A percentile compares a stretch with the other conserved stretches of the same genome.
Evolutionary conservation across 1,140 invertebrate genomes (phyloP).

Genomic region (Sycobia sp.): DNA sequence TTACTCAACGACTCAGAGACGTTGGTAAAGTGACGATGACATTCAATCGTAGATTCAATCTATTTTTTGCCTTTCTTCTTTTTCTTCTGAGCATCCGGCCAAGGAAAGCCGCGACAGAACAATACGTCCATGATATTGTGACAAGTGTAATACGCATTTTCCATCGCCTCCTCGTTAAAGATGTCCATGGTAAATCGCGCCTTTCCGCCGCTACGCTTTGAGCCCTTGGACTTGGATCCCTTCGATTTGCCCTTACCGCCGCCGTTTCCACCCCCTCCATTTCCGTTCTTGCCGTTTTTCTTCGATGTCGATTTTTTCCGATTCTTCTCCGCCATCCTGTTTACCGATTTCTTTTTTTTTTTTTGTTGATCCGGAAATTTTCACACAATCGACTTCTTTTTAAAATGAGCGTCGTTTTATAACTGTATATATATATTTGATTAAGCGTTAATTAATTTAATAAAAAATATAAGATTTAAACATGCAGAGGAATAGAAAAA

Average conservation of each 20-base stretch:
- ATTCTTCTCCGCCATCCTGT: constrained; percentile 23
- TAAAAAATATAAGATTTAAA: no score
- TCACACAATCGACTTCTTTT: no score
- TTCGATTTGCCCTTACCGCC: constrained; percentile 57
- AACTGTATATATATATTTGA: no score
- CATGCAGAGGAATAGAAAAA: no score
- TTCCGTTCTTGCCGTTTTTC: constrained; percentile 59
- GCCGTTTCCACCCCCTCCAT: constrained; percentile 53
- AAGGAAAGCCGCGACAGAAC: constrained; percentile 79
- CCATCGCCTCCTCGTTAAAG: constrained; percentile 84
- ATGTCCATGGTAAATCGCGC: constrained; percentile 75
- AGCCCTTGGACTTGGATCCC: constrained; percentile 62
- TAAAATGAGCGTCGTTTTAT: no score
- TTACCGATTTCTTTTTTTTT: background rate
- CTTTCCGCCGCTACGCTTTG: constrained; percentile 60
- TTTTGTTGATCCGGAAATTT: no score
- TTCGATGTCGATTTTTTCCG: constrained; percentile 45
- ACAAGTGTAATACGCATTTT: constrained; percentile 86
- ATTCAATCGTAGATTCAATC: no score
- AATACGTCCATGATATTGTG: constrained; percentile 84
- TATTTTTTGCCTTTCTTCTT: constrained; percentile 75
- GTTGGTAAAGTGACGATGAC: no score
- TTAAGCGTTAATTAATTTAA: no score
- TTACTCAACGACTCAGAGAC: no score
- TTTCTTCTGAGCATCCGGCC: constrained; percentile 82